These are phyloP conservation scores for Troides helena DNA, from an alignment of 2,888 invertebrate species.

Conservation along the genomic window DNA sequence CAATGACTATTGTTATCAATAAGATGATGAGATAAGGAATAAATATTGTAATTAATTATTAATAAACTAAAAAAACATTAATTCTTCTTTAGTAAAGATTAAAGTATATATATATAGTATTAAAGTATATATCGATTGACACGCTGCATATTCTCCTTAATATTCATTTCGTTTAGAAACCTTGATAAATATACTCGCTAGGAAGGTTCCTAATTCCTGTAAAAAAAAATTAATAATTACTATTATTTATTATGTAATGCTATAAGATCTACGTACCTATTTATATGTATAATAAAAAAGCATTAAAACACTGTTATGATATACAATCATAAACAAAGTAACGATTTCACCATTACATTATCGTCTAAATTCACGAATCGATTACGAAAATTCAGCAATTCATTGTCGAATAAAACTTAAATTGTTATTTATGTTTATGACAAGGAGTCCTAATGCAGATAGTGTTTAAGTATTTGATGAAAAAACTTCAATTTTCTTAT, in stretches of 20 bases:
- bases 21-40: no score
- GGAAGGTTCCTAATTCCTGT: not conserved
- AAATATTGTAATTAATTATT: no score
- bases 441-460: not conserved
- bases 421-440: not conserved
- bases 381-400: not conserved
- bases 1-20: no score
- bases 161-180: no score
- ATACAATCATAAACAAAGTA: constrained; percentile 8
- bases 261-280: not conserved
- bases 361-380: constrained; percentile 2
- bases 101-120: no score
- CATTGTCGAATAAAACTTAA: not conserved
- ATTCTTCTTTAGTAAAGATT: no score
- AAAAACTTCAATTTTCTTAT: not conserved
- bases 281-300: not conserved
- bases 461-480: not conserved
- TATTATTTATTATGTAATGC: not conserved
- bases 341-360: not conserved
- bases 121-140: no score
- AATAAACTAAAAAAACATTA: no score
- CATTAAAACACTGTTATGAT: not conserved
- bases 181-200: not conserved
- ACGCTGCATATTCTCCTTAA: no score
- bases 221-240: not conserved